Evolutionary conservation across 2,113 vertebrate species (phyloP).

Genomic region (Muntiacus reevesi): DNA sequence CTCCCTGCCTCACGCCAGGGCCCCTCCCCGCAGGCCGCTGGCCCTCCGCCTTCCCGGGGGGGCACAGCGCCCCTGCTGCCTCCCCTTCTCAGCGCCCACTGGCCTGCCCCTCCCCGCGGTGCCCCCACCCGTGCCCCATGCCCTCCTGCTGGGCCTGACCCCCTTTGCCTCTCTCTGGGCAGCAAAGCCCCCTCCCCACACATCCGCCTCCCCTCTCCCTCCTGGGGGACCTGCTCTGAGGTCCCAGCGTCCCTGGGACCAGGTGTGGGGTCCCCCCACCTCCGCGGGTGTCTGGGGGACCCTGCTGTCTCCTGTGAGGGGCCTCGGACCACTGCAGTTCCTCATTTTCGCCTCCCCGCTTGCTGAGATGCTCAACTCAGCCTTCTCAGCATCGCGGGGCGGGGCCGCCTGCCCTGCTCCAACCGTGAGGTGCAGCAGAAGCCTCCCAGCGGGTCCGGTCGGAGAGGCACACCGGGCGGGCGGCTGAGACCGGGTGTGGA

Average conservation of each 20-base stretch:
- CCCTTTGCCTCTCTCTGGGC: background rate
- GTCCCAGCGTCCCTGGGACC: rapidly evolving
- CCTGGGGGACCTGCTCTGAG: background rate
- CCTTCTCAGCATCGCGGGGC: rapidly evolving
- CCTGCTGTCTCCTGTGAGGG: background rate
- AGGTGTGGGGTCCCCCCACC: background rate
- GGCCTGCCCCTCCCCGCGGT: background rate
- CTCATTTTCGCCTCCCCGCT: rapidly evolving
- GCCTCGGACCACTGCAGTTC: background rate
- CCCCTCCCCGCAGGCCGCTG: rapidly evolving
- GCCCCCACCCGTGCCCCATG: background rate
- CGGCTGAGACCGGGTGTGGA: background rate
- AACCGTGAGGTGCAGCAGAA: background rate
- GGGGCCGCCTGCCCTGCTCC: background rate
- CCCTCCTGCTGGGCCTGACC: background rate
- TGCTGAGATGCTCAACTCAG: rapidly evolving
- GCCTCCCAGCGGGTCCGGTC: rapidly evolving
- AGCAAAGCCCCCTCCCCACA: too few species aligned
- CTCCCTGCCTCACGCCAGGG: background rate
- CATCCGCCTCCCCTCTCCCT: background rate
- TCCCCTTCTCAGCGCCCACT: too few species aligned
- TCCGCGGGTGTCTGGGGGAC: background rate
- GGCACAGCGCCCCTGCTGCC: background rate
- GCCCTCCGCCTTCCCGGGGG: background rate
- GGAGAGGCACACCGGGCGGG: background rate